A percentile compares a stretch with the other conserved stretches of the same genome.
phyloP scores from a whole-genome alignment of 2,888 invertebrate species.

The Megamerina dolium region DNA sequence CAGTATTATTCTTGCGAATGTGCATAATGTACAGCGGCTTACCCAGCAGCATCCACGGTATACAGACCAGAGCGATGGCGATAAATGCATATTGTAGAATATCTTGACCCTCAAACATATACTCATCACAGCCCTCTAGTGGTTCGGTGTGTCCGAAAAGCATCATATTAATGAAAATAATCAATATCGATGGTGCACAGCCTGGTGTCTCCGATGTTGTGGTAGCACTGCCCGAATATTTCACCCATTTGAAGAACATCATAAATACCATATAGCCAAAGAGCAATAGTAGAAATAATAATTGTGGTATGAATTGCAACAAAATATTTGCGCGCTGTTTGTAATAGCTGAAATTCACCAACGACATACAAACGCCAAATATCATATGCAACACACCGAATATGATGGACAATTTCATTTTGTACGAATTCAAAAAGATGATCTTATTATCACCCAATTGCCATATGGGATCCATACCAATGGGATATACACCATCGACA shows the following conservation, averaged over 20 bases:
- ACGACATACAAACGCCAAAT: conserved; percentile 82
- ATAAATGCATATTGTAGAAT: conserved; percentile 71
- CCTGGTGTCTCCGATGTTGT: conserved; percentile 47
- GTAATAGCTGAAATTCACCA: conserved; percentile 70
- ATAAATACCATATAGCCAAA: conserved; percentile 89
- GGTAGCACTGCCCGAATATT: conserved; percentile 54
- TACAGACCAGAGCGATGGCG: conserved; percentile 70
- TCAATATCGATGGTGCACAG: conserved; percentile 70
- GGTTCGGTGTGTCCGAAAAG: conserved; percentile 54
- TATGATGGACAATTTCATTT: conserved; percentile 94
- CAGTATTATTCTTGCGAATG: conserved; percentile 47
- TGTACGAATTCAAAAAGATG: conserved; percentile 88
- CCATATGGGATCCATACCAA: conserved; percentile 79
- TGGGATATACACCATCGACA: conserved; percentile 55
- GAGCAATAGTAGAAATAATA: conserved; percentile 77
- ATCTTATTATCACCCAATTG: conserved; percentile 82
- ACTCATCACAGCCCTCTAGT: conserved; percentile 53
- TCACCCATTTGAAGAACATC: conserved; percentile 87
- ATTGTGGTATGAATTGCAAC: conserved; percentile 84
- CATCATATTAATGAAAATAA: conserved; percentile 76
- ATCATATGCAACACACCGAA: conserved; percentile 92
- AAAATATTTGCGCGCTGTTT: conserved; percentile 62
- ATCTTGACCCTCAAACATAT: conserved; percentile 67
- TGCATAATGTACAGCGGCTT: conserved; percentile 76
- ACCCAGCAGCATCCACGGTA: conserved; percentile 89